Evolutionary conservation across 2,113 vertebrate species (phyloP), one percentile per base, ranked within the genome.

Genomic region (Gambusia affinis): DNA sequence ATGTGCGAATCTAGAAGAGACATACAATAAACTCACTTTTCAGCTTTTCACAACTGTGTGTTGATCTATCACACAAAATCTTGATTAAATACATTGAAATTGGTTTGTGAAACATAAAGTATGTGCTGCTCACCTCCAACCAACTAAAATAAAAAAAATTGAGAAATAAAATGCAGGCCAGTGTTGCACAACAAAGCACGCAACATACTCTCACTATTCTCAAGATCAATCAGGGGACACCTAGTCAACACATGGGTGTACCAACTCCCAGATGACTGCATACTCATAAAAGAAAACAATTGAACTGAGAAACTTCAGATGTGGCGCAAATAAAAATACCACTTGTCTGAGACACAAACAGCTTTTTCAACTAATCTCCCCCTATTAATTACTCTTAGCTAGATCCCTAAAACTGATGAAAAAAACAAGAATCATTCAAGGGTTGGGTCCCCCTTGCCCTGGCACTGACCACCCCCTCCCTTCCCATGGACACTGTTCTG

Each of bases 401-500:
- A 44, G 29, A 83, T 60, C 39, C n/a, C 85, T 79, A 78, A 72
- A 64, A 64, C 72, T 78, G 75, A 84, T 78, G 86, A 86, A 68
- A 85, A 57, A 79, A 75, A 70, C 73, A 79, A 70, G 76, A 90
- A 81, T 77, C 85, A 85, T 30, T 64, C 33, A 42, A 64, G 70
- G 70, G 73, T 66, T 85, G 69, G n/a, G 54, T 82, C 83, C 75
- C 47, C 81, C 69, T 57, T 57, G 31, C 75, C 62, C 78, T 81
- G 84, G 80, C 81, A 88, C 66, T 71, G 85, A 77, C 70, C 60
- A 11, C 72, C 75, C 71, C 76, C 71, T 75, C 71, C 82, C 85
- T 86, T 85, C 85, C 86, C 71, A 87, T 73, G 81, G 85, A 85
- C 86, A 85, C 84, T 68, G 51, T 57, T 85, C 78, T 80, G 70